Percentiles rank a stretch among this genome's conserved stretches.
phyloP scores from a whole-genome alignment of 1,140 invertebrate genomes.

The Sitodiplosis mosellana region DNA sequence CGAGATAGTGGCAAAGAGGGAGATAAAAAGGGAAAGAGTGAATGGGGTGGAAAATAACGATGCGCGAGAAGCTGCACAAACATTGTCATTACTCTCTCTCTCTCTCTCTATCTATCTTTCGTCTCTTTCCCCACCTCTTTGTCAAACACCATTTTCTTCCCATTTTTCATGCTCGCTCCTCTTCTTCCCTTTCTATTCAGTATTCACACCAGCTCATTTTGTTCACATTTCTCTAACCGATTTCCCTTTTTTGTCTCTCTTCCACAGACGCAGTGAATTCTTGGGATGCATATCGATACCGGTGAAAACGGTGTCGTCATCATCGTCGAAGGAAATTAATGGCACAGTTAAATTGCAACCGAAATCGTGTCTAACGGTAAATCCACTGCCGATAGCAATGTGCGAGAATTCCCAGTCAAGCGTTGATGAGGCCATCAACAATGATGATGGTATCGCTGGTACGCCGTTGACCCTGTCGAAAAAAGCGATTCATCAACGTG shows the following conservation, averaged over 20 bases:
- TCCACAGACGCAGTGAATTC: conserved; percentile 58
- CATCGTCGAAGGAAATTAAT: conserved; percentile 21
- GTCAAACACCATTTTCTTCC: no score
- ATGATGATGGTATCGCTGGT: conserved; percentile 1
- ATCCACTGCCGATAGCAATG: neutral
- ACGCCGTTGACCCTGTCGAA: conserved; percentile 18
- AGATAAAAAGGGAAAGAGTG: no score
- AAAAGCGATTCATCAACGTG: conserved; percentile 36
- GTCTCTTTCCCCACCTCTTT: no score
- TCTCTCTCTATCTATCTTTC: no score
- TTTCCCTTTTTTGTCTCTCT: conserved; percentile 15
- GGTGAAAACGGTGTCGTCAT: conserved; percentile 39
- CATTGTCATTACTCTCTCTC: no score
- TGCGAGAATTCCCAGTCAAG: neutral
- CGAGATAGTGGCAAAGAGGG: no score
- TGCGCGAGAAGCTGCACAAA: no score
- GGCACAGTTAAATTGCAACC: conserved; percentile 34
- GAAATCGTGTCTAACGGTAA: conserved; percentile 16
- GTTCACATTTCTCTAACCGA: no score
- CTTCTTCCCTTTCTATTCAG: no score
- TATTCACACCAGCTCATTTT: no score
- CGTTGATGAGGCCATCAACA: conserved; percentile 3
- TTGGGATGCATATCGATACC: conserved; percentile 62
- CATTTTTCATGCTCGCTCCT: no score
- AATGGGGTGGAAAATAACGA: no score